phyloP scores from a whole-genome alignment of 2,888 invertebrate species.

The Nomada fabriciana region DNA sequence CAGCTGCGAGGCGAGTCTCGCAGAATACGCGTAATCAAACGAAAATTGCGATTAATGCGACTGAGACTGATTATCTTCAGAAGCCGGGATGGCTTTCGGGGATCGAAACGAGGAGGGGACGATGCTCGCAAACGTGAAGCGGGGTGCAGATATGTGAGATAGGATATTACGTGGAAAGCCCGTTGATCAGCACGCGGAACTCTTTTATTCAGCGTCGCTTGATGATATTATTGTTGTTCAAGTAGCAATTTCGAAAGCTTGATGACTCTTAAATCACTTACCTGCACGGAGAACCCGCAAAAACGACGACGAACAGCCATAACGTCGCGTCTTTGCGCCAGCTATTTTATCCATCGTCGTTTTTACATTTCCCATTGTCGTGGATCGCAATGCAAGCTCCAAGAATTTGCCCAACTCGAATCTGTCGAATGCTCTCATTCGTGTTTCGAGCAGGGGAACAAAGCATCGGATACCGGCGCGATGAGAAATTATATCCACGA shows the following conservation, averaged over 20 bases:
- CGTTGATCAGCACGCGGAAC: slow-evolving; percentile 33
- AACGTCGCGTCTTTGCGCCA: slow-evolving; percentile 12
- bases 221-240: slow-evolving; percentile 38
- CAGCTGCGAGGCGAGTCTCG: background rate
- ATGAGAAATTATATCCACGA: slow-evolving; percentile 1
- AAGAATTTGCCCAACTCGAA: too few species aligned
- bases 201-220: slow-evolving; percentile 28
- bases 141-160: slow-evolving; percentile 2
- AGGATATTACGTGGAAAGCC: slow-evolving; percentile 16
- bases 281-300: background rate
- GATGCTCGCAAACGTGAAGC: background rate
- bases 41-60: slow-evolving; percentile 55
- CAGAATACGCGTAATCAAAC: slow-evolving; percentile 32
- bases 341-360: slow-evolving; percentile 14
- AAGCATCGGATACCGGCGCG: background rate
- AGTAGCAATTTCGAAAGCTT: slow-evolving; percentile 34
- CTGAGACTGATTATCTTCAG: slow-evolving; percentile 53
- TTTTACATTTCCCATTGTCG: slow-evolving; percentile 53
- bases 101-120: slow-evolving; percentile 16
- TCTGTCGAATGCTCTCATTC: too few species aligned
- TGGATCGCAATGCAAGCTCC: too few species aligned
- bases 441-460: too few species aligned
- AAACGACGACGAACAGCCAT: slow-evolving; percentile 50
- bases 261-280: slow-evolving; percentile 40
- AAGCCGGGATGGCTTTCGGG: slow-evolving; percentile 6